Percentiles rank a stretch among this genome's conserved stretches.
phyloP scores from a whole-genome alignment of 1,140 invertebrate genomes.

The Sitobion miscanthi region DNA sequence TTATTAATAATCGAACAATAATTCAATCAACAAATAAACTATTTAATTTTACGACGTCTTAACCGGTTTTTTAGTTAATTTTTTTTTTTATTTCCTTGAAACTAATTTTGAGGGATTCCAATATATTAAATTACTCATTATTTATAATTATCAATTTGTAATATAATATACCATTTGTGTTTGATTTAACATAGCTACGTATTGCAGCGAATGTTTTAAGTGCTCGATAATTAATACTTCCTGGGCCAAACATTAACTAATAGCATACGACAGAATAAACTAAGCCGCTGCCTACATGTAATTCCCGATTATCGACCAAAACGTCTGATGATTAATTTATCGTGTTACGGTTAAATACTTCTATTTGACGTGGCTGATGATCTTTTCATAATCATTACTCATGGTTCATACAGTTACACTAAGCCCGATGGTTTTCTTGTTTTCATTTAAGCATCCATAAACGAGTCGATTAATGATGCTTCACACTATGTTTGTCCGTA shows the following conservation, averaged over 20 bases:
- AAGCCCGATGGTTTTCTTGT: background rate
- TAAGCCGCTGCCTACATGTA: background rate
- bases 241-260: background rate
- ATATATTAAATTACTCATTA: background rate
- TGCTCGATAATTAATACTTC: background rate
- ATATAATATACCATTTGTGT: background rate
- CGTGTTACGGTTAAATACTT: background rate
- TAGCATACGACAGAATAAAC: background rate
- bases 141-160: background rate
- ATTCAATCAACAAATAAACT: background rate
- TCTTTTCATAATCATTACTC: constrained; percentile 1
- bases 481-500: background rate
- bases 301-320: background rate
- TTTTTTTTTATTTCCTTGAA: background rate
- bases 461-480: background rate
- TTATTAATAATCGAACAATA: background rate
- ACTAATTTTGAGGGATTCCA: background rate
- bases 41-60: background rate
- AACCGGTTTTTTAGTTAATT: background rate
- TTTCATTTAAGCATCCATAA: constrained; percentile 1
- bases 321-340: background rate
- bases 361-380: background rate
- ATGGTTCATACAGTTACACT: background rate
- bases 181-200: background rate
- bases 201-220: background rate